Evolutionary conservation across 2,888 invertebrate genomes (phyloP), one percentile per base, ranked within the genome.

Genomic region (Oeneis ivallda): DNA sequence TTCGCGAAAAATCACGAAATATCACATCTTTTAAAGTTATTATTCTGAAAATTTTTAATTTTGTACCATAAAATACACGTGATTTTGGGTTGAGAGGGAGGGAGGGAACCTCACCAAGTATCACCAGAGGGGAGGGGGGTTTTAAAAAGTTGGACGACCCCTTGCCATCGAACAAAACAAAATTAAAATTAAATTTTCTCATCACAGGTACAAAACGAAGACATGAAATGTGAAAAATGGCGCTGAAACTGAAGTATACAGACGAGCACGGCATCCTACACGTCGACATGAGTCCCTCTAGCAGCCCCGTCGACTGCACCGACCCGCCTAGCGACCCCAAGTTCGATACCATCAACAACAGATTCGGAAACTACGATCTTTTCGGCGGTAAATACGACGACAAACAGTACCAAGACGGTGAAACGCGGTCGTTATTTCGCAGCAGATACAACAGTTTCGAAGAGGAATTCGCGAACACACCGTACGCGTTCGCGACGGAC

Each of bases 361-460:
- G 92, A 34, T 92, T 92, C 81, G 85, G 82, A 0, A 83, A 84
- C 10, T 91, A 89, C 85, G 90, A 92, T 73, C 80, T 92, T 13
- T 90, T 92, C 71, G 88, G 91, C 4, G 86, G 84, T 17, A 87
- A 88, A 65, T 90, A 90, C 72, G 89, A 85, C 37, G 17, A 54
- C 2, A 17, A 15, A 17, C 10, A 39, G 17, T 19, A 56, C 10
- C 80, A 80, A 43, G 79, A 83, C 66, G 77, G 72, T 74, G 84
- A 80, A 71, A 75, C 77, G 32, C 82, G 79, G 2, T 91, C 92
- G 32, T 80, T 92, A 2, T 92, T 92, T 77, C 79, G 92, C 8
- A 91, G 89, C 68, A 83, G 92, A 4, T 91, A 92, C 86, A 92
- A 92, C 72, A 92, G 92, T 67, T 84, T 92, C 1, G 92, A 92